Conservation (phyloP, 2,888 invertebrate genomes). For the Clunio marinus region DNA sequence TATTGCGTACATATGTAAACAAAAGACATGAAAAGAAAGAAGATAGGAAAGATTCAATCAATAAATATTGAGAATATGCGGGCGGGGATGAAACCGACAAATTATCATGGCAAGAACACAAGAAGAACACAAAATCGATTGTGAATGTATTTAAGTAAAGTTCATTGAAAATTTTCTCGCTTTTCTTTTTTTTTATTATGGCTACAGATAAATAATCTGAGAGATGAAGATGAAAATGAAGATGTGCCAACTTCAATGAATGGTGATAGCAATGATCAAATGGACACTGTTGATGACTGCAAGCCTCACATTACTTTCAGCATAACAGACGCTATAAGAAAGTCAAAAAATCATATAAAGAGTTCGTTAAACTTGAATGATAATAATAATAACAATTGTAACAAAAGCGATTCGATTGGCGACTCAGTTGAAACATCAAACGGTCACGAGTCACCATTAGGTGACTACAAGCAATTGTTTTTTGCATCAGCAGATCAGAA, state of each 20-base stretch:
- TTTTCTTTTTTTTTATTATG: neutral
- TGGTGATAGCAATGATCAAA: constrained; percentile 15
- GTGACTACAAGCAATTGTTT: neutral
- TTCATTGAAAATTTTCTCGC: neutral
- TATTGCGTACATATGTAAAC: constrained; percentile 21
- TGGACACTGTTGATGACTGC: constrained; percentile 6
- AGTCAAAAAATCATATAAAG: neutral
- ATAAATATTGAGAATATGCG: neutral
- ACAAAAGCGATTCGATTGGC: constrained; percentile 8
- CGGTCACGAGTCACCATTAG: neutral
- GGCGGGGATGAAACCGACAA: neutral
- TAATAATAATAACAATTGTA: neutral
- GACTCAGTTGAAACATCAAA: neutral
- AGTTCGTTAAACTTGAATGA: neutral
- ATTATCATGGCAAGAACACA: constrained; percentile 1
- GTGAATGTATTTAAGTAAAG: too few species aligned
- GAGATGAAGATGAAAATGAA: neutral
- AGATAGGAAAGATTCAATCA: constrained; percentile 2
- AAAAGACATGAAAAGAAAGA: constrained; percentile 5
- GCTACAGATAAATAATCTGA: neutral
- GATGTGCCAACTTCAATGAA: neutral
- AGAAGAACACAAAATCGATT: neutral
- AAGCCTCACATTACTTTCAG: constrained; percentile 15
- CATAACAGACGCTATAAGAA: constrained; percentile 20
- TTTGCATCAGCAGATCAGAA: constrained; percentile 25